phyloP scores from a whole-genome alignment of 2,797 vertebrate genomes.

The Centroberyx gerrardi region DNA sequence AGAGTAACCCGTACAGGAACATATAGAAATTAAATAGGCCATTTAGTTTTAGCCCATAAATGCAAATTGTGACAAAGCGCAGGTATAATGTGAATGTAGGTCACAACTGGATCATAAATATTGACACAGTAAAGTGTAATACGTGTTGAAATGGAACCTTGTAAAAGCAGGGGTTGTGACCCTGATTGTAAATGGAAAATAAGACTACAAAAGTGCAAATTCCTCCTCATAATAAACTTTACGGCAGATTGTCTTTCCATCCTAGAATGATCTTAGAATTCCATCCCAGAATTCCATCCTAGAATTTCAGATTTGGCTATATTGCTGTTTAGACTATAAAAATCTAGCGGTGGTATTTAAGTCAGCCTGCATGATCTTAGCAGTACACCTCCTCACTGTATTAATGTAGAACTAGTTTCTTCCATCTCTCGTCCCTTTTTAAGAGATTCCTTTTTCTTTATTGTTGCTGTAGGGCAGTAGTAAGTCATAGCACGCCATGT shows the following conservation, averaged over 20 bases:
- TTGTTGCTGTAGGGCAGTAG: constrained; percentile 47
- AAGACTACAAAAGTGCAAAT: constrained; percentile 48
- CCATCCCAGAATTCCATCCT: too few species aligned
- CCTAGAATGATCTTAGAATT: constrained; percentile 2
- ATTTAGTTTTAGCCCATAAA: constrained; percentile 61
- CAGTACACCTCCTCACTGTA: background rate
- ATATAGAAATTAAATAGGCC: constrained; percentile 47
- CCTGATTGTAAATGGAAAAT: constrained; percentile 63
- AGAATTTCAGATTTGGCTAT: background rate
- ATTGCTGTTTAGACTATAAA: constrained; percentile 11
- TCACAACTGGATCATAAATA: constrained; percentile 76
- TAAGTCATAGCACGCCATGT: constrained; percentile 52
- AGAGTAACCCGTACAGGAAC: constrained; percentile 45
- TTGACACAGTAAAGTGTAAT: constrained; percentile 76
- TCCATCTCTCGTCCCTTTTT: constrained; percentile 5
- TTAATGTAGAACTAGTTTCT: background rate
- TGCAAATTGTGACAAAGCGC: constrained; percentile 71
- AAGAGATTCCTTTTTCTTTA: constrained; percentile 10
- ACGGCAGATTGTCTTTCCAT: constrained; percentile 2
- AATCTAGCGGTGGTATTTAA: background rate
- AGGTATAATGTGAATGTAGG: constrained; percentile 69
- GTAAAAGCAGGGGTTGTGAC: constrained; percentile 69
- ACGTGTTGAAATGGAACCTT: constrained; percentile 67
- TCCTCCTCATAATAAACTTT: constrained; percentile 33
- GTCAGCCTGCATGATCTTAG: background rate